Conservation (phyloP, 2,888 invertebrate species). For the Agrochola litura region DNA sequence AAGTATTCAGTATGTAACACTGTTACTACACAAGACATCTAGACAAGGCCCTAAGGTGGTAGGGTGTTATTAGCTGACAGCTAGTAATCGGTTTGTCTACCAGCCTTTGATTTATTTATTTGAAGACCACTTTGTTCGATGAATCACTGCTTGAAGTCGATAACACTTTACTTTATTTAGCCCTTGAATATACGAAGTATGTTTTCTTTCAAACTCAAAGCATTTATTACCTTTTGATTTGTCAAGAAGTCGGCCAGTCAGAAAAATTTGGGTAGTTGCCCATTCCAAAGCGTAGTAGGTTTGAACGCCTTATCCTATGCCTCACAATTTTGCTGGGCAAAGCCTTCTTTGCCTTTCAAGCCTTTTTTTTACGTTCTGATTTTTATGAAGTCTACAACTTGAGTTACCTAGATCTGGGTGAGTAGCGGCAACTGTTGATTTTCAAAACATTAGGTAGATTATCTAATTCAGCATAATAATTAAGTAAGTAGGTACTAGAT, state of each 20-base stretch:
- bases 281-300: neutral
- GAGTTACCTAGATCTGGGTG: neutral
- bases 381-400: neutral
- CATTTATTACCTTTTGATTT: neutral
- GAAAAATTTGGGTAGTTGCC: no score
- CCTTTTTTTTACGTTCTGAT: no score
- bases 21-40: no score
- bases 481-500: neutral
- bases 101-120: conserved; percentile 26
- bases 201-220: neutral
- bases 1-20: no score
- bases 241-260: neutral
- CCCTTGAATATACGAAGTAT: neutral
- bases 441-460: neutral
- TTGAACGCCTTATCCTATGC: neutral
- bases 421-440: neutral
- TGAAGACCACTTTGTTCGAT: neutral
- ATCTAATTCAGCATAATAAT: neutral
- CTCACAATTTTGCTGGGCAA: neutral
- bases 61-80: conserved; percentile 4
- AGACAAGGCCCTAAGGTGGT: no score
- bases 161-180: neutral
- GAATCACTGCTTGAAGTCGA: conserved; percentile 16
- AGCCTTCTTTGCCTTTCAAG: neutral
- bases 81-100: neutral